These are phyloP conservation scores for Petrocephalus sullivani DNA, from an alignment of 2,797 vertebrate species.

Conservation along the genomic window DNA sequence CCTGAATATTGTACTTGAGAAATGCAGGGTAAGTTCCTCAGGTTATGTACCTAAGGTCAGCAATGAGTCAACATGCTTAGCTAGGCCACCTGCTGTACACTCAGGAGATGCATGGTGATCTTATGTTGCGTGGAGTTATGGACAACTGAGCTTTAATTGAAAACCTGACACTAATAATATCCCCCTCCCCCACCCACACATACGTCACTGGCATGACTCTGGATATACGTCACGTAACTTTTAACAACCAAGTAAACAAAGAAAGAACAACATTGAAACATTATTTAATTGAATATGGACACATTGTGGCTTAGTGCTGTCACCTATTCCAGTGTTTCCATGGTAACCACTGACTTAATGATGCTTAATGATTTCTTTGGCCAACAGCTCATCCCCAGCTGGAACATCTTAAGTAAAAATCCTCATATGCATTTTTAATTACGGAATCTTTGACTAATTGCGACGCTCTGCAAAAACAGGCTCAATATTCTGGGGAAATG, in stretches of 20 bases:
- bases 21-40: background rate
- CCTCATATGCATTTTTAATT: constrained; percentile 13
- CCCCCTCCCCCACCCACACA: background rate
- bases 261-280: constrained; percentile 4
- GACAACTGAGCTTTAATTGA: background rate
- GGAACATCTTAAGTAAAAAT: background rate
- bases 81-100: background rate
- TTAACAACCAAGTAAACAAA: background rate
- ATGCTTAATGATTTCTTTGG: constrained; percentile 6
- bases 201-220: background rate
- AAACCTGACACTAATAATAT: background rate
- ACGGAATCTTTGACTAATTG: constrained; percentile 1
- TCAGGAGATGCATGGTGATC: background rate
- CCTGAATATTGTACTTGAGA: background rate
- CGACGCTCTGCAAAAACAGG: background rate
- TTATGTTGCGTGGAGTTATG: background rate
- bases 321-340: constrained; percentile 1
- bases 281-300: background rate
- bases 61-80: background rate
- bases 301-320: background rate
- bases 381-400: background rate
- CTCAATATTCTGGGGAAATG: background rate
- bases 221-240: background rate
- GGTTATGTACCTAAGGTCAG: background rate
- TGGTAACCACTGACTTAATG: background rate